Base-by-base conservation (phyloP, 1,140 invertebrate species). In the Apis florea region DNA sequence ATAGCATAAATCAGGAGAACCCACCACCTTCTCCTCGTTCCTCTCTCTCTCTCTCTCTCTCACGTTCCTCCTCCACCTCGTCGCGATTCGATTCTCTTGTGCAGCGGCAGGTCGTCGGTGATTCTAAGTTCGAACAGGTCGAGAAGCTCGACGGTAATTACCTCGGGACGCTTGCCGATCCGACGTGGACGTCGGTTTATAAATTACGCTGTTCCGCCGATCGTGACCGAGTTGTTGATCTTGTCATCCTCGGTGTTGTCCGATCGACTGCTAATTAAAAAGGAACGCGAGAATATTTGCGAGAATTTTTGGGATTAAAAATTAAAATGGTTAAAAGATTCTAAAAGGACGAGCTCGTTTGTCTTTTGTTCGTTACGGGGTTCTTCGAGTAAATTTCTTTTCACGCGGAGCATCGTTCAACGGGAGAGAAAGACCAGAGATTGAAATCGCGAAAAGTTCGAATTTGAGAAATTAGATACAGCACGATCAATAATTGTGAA, bases 1-100 rank as follows among this genome's bases (percentile, higher is more conserved):
- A 82, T 84, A 87, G 89, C 83, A 90, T 91, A 91, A 91, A 90
- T 90, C 90, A 91, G 88, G 67, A 79, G 89, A 82, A 78, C 85
- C 89, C 85, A 74, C 86, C 88, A 82, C 78, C 82, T 82, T 69
- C 80, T 71, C 78, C 83, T 59, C 86, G 79, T 85, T 86, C 82
- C 85, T 86, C 75, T 82, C 70, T 61, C 66, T 75, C 53, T 69
- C 64, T 67, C 40, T 59, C 40, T 63, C 26, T 19, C 67, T 21
- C 19, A 3, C 17, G 8, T 40, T 40, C 26, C 70, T 47, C 54
- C 40, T 72, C 31, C 31, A n/a, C 19, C 54, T 70, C 58, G 13
- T 24, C 82, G 77, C 79, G 82, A 86, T 87, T 85, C 88, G 89
- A 85, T 88, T 86, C 82, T 74, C 82, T 71, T 40, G 4, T 40